A percentile compares a stretch with the other conserved stretches of the same genome.
These are phyloP conservation scores for Anagrus nilaparvatae DNA, from an alignment of 1,140 invertebrate species.

Conservation along the genomic window DNA sequence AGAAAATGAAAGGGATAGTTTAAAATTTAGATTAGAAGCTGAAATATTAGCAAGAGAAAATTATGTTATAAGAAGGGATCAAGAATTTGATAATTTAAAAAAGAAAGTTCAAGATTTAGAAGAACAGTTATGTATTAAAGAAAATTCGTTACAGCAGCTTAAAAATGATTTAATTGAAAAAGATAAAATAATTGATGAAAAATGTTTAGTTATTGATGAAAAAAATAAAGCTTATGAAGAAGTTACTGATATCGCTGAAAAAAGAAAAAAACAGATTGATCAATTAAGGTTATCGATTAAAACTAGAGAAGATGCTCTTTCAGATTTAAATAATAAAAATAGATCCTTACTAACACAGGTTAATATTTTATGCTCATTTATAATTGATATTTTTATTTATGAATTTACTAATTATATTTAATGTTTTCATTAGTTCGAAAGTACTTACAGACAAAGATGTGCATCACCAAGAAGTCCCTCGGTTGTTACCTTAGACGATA, in stretches of 20 bases:
- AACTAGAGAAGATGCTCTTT: conserved; percentile 33
- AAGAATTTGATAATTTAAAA: conserved; percentile 26
- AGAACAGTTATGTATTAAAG: conserved; percentile 33
- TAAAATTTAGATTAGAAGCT: conserved; percentile 26
- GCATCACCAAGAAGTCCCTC: conserved; percentile 30
- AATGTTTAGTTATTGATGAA: conserved; percentile 28
- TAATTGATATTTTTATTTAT: conserved; percentile 2
- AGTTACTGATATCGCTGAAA: conserved; percentile 27
- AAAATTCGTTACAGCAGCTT: conserved; percentile 27
- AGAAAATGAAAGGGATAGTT: conserved; percentile 32
- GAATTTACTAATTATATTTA: neutral
- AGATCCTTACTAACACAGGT: conserved; percentile 33
- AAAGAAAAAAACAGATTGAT: conserved; percentile 37
- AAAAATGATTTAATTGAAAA: conserved; percentile 32
- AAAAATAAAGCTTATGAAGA: conserved; percentile 31
- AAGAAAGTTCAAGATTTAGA: conserved; percentile 35
- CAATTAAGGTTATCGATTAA: conserved; percentile 33
- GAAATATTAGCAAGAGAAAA: conserved; percentile 28
- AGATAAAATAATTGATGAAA: conserved; percentile 34
- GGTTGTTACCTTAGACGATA: conserved; percentile 16
- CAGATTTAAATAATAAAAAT: conserved; percentile 38
- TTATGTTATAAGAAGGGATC: conserved; percentile 22
- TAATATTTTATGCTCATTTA: conserved; percentile 10
- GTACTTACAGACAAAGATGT: conserved; percentile 25
- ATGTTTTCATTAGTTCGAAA: conserved; percentile 29